Evolutionary conservation across 23 tunicate genomes (phyloP).

Genomic region (Ciona savignyi): DNA sequence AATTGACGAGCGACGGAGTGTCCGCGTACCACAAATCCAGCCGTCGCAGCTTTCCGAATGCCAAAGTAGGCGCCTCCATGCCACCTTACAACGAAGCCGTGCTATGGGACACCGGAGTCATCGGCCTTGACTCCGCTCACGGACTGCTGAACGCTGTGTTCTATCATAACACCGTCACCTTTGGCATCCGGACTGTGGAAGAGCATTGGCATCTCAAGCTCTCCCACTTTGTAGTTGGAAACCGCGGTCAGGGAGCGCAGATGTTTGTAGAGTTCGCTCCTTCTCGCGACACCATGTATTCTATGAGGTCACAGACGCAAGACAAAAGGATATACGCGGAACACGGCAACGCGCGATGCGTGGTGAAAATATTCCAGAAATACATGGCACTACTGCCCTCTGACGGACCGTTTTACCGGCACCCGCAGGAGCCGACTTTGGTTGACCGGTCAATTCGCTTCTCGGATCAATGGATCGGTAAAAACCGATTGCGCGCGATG

Average conservation of each 20-base stretch:
- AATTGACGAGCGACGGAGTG: constrained; percentile 59
- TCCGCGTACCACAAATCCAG: constrained; percentile 37
- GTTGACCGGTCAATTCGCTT: constrained; percentile 81
- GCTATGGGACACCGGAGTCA: constrained; percentile 55
- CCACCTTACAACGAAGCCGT: constrained; percentile 30
- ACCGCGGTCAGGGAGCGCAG: constrained; percentile 39
- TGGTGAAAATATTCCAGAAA: constrained; percentile 51
- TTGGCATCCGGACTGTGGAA: constrained; percentile 65
- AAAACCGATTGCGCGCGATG: constrained; percentile 84
- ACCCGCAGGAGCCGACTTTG: constrained; percentile 79
- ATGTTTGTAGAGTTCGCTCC: constrained; percentile 70
- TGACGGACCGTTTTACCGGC: constrained; percentile 78
- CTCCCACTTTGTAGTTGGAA: constrained; percentile 51
- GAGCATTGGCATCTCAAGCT: constrained; percentile 87
- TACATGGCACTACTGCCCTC: constrained; percentile 58
- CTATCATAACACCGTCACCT: constrained; percentile 67
- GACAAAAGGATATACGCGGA: constrained; percentile 53
- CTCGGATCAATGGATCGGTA: constrained; percentile 91
- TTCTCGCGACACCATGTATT: constrained; percentile 34
- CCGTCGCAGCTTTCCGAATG: constrained; percentile 1
- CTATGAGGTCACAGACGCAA: constrained; percentile 26
- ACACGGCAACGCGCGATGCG: constrained; percentile 41
- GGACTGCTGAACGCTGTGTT: constrained; percentile 81
- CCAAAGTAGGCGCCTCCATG: neutral
- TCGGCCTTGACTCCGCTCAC: constrained; percentile 62